Conservation (phyloP, 2,888 invertebrate species). For the Cheilosia urbana region DNA sequence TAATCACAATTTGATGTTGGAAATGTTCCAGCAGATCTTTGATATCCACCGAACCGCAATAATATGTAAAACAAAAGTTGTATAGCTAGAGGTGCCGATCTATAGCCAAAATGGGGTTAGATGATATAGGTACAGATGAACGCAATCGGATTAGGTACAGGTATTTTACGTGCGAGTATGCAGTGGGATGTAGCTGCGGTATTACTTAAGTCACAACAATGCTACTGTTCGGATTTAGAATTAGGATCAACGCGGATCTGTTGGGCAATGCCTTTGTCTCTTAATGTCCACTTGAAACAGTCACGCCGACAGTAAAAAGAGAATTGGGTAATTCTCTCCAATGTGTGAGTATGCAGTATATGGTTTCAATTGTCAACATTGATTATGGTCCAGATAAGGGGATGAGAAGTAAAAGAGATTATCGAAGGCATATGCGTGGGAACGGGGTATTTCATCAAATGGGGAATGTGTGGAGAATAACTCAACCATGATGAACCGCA, state of each 20-base stretch:
- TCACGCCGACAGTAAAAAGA: neutral
- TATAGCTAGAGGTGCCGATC: slow-evolving; percentile 15
- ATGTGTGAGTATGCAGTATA: neutral
- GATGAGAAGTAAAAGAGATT: slow-evolving; percentile 13
- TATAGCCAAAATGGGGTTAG: slow-evolving; percentile 18
- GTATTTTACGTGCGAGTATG: slow-evolving; percentile 27
- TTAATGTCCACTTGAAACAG: neutral
- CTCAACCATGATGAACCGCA: too few species aligned
- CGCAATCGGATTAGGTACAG: slow-evolving; percentile 63
- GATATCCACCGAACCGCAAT: slow-evolving; percentile 73
- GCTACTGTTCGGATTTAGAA: slow-evolving; percentile 60
- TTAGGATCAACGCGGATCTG: slow-evolving; percentile 40
- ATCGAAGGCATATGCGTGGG: neutral
- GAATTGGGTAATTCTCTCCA: neutral
- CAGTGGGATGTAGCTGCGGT: slow-evolving; percentile 30
- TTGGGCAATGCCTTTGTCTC: neutral
- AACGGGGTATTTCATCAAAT: neutral
- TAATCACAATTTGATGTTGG: slow-evolving; percentile 74
- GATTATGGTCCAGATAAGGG: neutral
- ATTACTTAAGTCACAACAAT: slow-evolving; percentile 38
- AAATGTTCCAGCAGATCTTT: slow-evolving; percentile 65
- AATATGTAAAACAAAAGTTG: slow-evolving; percentile 42
- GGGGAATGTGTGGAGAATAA: neutral
- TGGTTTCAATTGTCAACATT: slow-evolving; percentile 5
- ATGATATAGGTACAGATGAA: slow-evolving; percentile 36